Evolutionary conservation across 2,888 invertebrate species (phyloP).

Genomic region (Idaea biselata): DNA sequence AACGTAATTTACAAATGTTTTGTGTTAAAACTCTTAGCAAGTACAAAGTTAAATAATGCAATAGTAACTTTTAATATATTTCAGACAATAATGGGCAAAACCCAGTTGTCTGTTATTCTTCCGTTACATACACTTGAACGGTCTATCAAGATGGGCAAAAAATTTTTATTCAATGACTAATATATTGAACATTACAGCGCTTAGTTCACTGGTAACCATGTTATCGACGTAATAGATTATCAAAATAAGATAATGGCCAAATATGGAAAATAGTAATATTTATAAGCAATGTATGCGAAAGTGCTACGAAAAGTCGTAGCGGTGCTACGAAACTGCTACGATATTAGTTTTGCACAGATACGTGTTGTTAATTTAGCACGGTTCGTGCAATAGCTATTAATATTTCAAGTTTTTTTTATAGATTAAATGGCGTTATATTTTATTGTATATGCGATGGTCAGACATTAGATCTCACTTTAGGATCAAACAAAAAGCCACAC

Average conservation of each 20-base stretch:
- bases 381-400: neutral
- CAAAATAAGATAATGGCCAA: neutral
- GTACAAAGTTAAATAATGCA: conserved; percentile 8
- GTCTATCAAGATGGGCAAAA: neutral
- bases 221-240: conserved; percentile 1
- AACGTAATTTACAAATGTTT: conserved; percentile 12
- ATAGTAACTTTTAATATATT: too few species aligned
- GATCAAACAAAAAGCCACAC: too few species aligned
- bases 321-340: conserved; percentile 66
- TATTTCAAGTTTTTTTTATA: neutral
- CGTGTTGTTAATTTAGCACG: neutral
- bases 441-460: neutral
- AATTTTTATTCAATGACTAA: neutral
- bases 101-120: neutral
- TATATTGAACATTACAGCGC: neutral
- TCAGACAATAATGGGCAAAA: conserved; percentile 14
- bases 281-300: conserved; percentile 13
- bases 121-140: neutral
- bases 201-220: neutral
- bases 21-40: conserved; percentile 14
- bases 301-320: conserved; percentile 63
- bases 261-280: neutral
- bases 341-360: conserved; percentile 9
- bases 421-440: neutral
- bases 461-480: neutral